Conservation (phyloP, 2,797 vertebrate species). For the Selene dorsalis region DNA sequence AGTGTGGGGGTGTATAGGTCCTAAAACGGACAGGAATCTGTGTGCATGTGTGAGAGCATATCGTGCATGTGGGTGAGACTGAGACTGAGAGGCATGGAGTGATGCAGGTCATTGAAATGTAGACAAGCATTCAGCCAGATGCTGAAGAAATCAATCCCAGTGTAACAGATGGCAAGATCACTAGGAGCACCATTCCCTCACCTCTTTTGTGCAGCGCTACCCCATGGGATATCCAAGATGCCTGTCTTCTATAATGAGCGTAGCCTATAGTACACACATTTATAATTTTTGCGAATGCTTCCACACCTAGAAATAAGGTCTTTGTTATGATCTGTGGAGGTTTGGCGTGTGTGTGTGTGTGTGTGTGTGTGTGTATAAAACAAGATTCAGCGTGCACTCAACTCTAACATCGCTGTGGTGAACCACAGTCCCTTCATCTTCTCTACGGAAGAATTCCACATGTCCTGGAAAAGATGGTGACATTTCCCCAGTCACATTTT, state of each 20-base stretch:
- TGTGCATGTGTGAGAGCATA: constrained; percentile 1
- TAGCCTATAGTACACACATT: constrained; percentile 26
- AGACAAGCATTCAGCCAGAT: constrained; percentile 66
- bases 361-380: too few species aligned
- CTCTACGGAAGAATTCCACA: constrained; percentile 8
- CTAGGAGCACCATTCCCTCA: constrained; percentile 54
- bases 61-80: neutral
- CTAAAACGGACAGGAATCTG: neutral
- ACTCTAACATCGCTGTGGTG: constrained; percentile 1
- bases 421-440: neutral
- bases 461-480: constrained; percentile 31
- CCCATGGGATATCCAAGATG: constrained; percentile 52
- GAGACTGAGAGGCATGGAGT: constrained; percentile 32
- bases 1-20: neutral
- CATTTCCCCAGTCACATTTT: neutral
- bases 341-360: too few species aligned
- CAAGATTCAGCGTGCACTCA: constrained; percentile 23
- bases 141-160: constrained; percentile 69
- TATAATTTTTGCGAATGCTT: constrained; percentile 37
- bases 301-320: constrained; percentile 29
- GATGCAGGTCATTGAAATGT: constrained; percentile 71
- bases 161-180: constrained; percentile 70
- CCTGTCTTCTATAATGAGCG: constrained; percentile 55
- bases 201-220: constrained; percentile 54
- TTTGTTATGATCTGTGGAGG: constrained; percentile 35